Evolutionary conservation across 35 echinoderm and acorn worm species (phyloP).

Genomic region (Lytechinus variegatus): DNA sequence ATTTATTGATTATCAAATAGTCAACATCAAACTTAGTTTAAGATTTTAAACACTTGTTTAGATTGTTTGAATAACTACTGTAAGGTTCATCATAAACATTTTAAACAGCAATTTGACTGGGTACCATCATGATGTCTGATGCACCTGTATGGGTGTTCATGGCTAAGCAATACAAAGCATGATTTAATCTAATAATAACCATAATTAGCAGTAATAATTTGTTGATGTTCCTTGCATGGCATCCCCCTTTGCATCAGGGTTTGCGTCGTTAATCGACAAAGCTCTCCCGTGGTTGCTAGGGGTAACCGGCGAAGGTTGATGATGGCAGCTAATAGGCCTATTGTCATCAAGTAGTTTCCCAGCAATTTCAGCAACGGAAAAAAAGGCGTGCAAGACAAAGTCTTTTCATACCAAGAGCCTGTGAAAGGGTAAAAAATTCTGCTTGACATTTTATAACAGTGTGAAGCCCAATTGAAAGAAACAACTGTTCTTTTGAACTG

Average conservation of each 20-base stretch:
- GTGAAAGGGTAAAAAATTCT: not conserved
- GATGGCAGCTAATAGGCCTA: not conserved
- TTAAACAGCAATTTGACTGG: too few relatives aligned
- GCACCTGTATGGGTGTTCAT: not conserved
- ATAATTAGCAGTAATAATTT: not conserved
- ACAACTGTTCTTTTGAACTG: not conserved
- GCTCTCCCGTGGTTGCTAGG: not conserved
- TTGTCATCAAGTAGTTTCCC: conserved; percentile 1
- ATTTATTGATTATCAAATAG: too few relatives aligned
- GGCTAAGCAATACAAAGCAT: not conserved
- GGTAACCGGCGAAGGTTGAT: not conserved
- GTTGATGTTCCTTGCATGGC: not conserved
- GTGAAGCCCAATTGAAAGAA: not conserved
- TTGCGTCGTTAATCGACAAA: not conserved
- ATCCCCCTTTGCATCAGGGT: not conserved
- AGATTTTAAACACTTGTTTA: too few relatives aligned
- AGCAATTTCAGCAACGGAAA: not conserved
- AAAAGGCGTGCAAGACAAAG: not conserved
- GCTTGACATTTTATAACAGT: not conserved
- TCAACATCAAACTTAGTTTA: too few relatives aligned
- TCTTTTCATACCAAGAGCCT: too few relatives aligned
- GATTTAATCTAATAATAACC: not conserved
- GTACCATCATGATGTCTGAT: not conserved
- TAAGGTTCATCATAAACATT: too few relatives aligned
- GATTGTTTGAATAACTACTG: too few relatives aligned